A percentile compares a stretch with the other conserved stretches of the same genome.
These are phyloP conservation scores for Gallinago solitaria DNA, from an alignment of 2,797 vertebrate species.

Conservation along the genomic window DNA sequence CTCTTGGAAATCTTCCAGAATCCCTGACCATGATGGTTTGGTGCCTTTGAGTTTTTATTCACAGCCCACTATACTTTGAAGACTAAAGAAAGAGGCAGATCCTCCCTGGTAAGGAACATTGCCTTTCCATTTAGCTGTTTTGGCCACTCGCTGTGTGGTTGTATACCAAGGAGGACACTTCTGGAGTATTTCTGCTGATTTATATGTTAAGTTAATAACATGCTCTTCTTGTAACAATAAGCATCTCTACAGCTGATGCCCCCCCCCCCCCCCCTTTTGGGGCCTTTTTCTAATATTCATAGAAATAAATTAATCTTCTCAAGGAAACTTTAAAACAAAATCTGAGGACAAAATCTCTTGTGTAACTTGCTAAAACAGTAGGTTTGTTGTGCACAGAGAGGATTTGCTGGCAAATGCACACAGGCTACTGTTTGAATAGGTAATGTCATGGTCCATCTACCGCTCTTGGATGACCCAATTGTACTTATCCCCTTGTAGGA, in stretches of 20 bases:
- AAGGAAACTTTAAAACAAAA: constrained; percentile 7
- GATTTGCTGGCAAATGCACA: constrained; percentile 56
- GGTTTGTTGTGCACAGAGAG: constrained; percentile 40
- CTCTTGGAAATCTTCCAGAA: neutral
- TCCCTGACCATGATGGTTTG: neutral
- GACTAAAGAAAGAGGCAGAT: neutral
- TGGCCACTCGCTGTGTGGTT: neutral
- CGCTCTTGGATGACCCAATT: constrained; percentile 62
- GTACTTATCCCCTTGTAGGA: constrained; percentile 27
- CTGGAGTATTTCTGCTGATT: neutral
- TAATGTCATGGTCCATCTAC: constrained; percentile 68
- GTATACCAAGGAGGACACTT: neutral
- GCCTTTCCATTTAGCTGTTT: neutral
- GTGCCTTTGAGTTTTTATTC: neutral
- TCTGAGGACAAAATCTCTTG: constrained; percentile 28
- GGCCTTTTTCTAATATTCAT: neutral
- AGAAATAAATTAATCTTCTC: neutral
- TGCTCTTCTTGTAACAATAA: neutral
- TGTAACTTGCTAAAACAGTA: constrained; percentile 52
- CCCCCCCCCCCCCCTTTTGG: neutral
- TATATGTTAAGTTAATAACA: neutral
- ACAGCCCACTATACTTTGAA: neutral
- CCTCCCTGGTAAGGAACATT: neutral
- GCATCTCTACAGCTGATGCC: neutral
- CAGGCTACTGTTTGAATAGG: constrained; percentile 61